These are phyloP conservation scores for Rhodeus uyekii DNA, from an alignment of 2,797 vertebrate genomes.

Conservation along the genomic window DNA sequence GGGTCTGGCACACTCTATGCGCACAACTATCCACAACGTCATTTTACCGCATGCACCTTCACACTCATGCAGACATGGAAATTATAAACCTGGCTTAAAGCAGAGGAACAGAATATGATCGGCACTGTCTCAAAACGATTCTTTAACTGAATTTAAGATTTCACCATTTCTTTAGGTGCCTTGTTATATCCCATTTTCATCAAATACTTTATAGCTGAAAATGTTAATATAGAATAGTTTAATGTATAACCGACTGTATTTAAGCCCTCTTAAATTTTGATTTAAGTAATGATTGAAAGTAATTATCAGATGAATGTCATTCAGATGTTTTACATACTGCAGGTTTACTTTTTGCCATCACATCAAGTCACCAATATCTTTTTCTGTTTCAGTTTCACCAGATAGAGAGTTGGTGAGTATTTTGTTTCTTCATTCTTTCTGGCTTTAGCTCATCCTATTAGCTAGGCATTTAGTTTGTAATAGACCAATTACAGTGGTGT, in stretches of 20 bases:
- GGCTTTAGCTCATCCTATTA: background rate
- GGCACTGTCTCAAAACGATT: background rate
- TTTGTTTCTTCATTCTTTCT: background rate
- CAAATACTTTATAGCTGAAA: background rate
- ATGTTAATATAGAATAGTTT: no score
- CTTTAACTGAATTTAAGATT: background rate
- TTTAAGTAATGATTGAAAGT: no score
- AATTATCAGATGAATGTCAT: background rate
- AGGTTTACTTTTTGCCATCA: background rate
- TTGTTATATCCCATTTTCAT: background rate
- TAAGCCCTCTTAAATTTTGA: background rate
- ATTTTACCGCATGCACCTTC: no score
- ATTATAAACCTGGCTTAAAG: background rate
- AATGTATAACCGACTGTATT: background rate
- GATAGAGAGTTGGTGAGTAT: slow-evolving; percentile 89
- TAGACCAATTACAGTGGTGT: background rate
- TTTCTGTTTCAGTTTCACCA: slow-evolving; percentile 80
- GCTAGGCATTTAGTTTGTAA: background rate
- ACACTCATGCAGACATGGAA: no score
- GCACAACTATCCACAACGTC: no score
- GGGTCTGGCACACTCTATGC: no score
- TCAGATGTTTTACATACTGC: background rate
- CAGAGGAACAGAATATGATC: background rate
- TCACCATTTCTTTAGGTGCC: background rate
- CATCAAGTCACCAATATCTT: background rate